Base-by-base conservation (phyloP, 2,888 invertebrate genomes). In the Alitta virens region DNA sequence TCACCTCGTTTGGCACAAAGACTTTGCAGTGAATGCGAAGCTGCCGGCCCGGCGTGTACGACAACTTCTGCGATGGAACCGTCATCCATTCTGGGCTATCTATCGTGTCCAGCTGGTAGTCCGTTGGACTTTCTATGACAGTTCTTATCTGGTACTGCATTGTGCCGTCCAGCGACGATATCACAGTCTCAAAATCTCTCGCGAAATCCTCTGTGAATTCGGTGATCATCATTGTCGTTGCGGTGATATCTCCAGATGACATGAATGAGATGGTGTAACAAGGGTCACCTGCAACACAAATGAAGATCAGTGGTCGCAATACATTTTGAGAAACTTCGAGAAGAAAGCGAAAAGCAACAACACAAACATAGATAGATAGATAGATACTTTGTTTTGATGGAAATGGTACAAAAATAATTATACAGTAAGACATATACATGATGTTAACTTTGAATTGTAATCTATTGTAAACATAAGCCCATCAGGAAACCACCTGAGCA, bases 31-130 rank as follows among this genome's bases (percentile, higher is more conserved):
- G 58, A 23, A 59, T 27, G 26, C 51, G 50, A 38, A 61, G 46
- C n/a, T 51, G 46, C 23, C 49, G 40, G 9, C 57, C 49, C 16
- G 61, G 49, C 7, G 50, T n/a, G 33, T 54, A 46, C 25, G 24
- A 27, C 43, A 52, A 24, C 14, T 25, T 38, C 9, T 25, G 46
- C 12, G 65, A 49, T 18, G 66, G 66, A 18, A 55, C 50, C 16
- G 61, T 50, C n/a, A 66, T 33, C 66, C 66, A 66, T 24, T 63
- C 62, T 16, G 66, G 66, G 16, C 61, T 61, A 42, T 66, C 63
- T 24, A 66, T 63, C 43, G 55, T 51, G 25, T 61, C 58, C 24
- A 56, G 38, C 1, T 53, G 49, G 21, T 49, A 25, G 1, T 46
- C 49, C 52, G 42, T 33, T 18, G 33, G 55, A 14, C 54, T 16